phyloP scores from a whole-genome alignment of 2,797 vertebrate species.

The Liasis olivaceus region DNA sequence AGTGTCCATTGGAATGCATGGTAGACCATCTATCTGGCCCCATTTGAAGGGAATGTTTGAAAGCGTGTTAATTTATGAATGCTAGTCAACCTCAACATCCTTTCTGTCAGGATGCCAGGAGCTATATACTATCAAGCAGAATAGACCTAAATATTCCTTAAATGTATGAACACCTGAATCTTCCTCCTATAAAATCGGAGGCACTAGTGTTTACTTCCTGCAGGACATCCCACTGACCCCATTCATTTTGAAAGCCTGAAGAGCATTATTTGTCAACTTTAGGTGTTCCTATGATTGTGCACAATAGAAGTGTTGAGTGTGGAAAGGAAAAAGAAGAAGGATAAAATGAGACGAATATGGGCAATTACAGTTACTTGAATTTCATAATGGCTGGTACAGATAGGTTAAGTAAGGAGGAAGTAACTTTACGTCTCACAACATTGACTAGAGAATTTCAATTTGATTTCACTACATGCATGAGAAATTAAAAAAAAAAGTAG shows the following conservation, averaged over 20 bases:
- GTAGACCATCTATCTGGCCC: no score
- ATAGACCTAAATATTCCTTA: background rate
- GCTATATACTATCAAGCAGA: background rate
- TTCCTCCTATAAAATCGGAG: background rate
- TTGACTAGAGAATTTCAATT: background rate
- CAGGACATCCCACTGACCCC: background rate
- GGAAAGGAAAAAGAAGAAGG: background rate
- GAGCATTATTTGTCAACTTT: background rate
- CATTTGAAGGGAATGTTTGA: background rate
- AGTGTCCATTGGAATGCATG: no score
- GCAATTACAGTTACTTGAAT: background rate
- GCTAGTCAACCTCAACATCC: background rate
- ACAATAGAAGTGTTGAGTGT: background rate
- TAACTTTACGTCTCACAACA: background rate
- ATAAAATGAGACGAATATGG: background rate
- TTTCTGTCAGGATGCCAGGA: background rate
- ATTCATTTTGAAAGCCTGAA: background rate
- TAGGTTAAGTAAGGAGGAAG: background rate
- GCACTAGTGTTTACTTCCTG: background rate
- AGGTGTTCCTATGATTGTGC: background rate
- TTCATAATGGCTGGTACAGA: background rate
- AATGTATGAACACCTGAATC: background rate
- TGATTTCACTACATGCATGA: background rate
- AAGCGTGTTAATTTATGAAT: no score
- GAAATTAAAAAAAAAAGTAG: background rate